Percentiles rank a stretch among this genome's conserved stretches.
Conservation (phyloP, 2,888 invertebrate genomes). For the Eulithis prunata region DNA sequence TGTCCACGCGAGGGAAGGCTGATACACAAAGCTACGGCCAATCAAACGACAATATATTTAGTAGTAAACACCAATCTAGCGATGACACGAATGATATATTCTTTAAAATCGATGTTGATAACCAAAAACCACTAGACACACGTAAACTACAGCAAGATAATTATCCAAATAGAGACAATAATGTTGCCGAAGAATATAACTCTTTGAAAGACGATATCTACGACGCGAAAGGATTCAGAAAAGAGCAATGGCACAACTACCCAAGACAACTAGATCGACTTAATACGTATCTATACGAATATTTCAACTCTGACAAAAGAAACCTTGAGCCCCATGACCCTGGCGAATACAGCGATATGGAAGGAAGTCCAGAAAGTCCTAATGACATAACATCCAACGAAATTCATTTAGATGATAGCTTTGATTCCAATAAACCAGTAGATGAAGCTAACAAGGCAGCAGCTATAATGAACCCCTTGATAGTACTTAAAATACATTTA, state of each 20-base stretch:
- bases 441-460: constrained; percentile 49
- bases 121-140: constrained; percentile 38
- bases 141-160: constrained; percentile 12
- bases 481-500: constrained; percentile 71
- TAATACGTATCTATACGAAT: constrained; percentile 54
- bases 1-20: constrained; percentile 57
- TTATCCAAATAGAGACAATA: constrained; percentile 12
- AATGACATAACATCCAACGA: constrained; percentile 55
- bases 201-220: constrained; percentile 52
- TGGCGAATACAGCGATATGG: constrained; percentile 43
- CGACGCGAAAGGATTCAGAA: constrained; percentile 66
- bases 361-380: constrained; percentile 43
- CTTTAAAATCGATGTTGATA: constrained; percentile 53
- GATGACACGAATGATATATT: constrained; percentile 60
- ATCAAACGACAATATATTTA: constrained; percentile 71
- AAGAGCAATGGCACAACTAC: constrained; percentile 77
- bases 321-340: constrained; percentile 56
- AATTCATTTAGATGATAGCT: constrained; percentile 50
- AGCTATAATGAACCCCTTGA: constrained; percentile 61
- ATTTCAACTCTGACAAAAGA: constrained; percentile 51
- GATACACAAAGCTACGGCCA: constrained; percentile 56
- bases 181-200: constrained; percentile 17
- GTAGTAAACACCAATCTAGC: constrained; percentile 59
- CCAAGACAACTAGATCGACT: constrained; percentile 74
- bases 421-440: constrained; percentile 50